Evolutionary conservation across 1,140 invertebrate species (phyloP).

Genomic region (Eciton burchellii): DNA sequence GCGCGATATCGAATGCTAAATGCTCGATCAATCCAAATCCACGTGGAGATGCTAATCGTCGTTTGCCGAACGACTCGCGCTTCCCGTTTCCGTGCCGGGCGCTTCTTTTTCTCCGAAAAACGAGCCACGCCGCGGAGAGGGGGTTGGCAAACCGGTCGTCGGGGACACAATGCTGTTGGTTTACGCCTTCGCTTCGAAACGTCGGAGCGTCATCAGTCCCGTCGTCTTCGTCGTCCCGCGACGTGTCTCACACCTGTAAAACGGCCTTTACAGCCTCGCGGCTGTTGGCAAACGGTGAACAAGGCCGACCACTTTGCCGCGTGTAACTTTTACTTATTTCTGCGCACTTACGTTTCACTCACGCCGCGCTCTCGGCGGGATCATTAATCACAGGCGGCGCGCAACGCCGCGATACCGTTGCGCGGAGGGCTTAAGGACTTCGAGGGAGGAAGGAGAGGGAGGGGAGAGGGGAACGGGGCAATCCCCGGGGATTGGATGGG

Average conservation of each 20-base stretch:
- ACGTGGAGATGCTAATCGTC: slow-evolving; percentile 1
- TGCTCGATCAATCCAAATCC: neutral
- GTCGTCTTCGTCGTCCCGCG: slow-evolving; percentile 39
- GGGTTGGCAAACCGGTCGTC: neutral
- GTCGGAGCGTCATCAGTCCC: slow-evolving; percentile 10
- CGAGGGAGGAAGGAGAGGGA: neutral
- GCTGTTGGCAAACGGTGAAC: slow-evolving; percentile 76
- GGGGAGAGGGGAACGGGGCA: slow-evolving; percentile 4
- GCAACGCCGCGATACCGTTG: slow-evolving; percentile 44
- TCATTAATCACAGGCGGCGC: slow-evolving; percentile 77
- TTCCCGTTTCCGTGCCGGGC: no score
- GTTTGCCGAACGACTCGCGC: neutral
- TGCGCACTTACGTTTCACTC: slow-evolving; percentile 78
- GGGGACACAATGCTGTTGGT: slow-evolving; percentile 24
- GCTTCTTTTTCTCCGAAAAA: neutral
- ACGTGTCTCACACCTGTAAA: slow-evolving; percentile 70
- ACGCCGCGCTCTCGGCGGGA: slow-evolving; percentile 63
- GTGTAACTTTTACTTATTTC: slow-evolving; percentile 80
- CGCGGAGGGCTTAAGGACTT: slow-evolving; percentile 9
- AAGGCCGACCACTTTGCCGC: slow-evolving; percentile 78
- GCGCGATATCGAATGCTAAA: neutral
- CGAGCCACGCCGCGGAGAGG: neutral
- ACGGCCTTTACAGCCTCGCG: slow-evolving; percentile 72
- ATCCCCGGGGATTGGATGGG: neutral
- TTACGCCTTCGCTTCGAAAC: slow-evolving; percentile 21